These are phyloP conservation scores for Phalacrocorax carbo DNA, from an alignment of 2,113 vertebrate species.

Conservation along the genomic window DNA sequence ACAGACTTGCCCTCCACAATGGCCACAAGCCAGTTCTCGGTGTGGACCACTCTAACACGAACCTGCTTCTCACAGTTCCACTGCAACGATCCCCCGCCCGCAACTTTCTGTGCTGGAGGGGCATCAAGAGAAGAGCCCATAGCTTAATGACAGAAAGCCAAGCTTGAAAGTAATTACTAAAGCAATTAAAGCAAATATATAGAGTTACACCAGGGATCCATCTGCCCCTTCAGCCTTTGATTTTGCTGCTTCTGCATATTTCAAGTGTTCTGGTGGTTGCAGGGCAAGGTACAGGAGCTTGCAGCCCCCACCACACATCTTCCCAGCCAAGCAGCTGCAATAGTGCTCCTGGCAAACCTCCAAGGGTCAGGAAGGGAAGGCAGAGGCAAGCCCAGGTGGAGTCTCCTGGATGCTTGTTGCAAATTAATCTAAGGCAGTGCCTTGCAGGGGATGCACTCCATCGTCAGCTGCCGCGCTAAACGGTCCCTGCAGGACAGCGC, in stretches of 20 bases:
- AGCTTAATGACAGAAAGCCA: neutral
- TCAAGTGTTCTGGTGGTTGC: neutral
- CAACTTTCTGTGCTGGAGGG: neutral
- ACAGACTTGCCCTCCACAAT: neutral
- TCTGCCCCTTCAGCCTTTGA: neutral
- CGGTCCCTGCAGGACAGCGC: neutral
- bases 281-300: neutral
- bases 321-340: neutral
- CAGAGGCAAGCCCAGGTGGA: neutral
- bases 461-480: neutral
- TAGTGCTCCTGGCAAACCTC: neutral
- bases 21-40: rapidly evolving
- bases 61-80: neutral
- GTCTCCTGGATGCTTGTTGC: neutral
- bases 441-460: neutral
- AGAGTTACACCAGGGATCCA: neutral
- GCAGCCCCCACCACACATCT: neutral
- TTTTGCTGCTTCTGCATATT: neutral
- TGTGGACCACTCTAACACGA: rapidly evolving
- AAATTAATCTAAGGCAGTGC: neutral
- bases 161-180: neutral
- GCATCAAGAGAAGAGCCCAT: neutral
- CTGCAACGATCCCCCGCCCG: too few species aligned
- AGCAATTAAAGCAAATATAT: neutral
- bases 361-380: rapidly evolving